A percentile compares a stretch with the other conserved stretches of the same genome.
Conservation (phyloP, 2,113 vertebrate species). For the Uropsilus gracilis region DNA sequence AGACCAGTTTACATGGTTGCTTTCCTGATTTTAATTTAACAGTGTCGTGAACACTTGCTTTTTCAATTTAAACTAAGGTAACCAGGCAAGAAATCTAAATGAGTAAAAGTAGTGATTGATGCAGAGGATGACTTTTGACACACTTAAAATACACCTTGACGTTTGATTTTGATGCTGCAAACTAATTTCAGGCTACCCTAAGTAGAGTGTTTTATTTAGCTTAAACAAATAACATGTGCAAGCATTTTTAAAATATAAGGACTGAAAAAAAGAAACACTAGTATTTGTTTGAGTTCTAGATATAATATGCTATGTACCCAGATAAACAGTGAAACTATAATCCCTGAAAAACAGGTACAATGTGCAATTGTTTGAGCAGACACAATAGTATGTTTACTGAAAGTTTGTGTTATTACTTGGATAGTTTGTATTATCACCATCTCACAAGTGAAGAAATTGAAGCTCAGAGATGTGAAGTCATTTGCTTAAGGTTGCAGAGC, state of each 20-base stretch:
- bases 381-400: neutral
- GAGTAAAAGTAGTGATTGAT: constrained; percentile 28
- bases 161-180: constrained; percentile 21
- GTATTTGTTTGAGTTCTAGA: neutral
- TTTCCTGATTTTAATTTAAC: constrained; percentile 64
- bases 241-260: constrained; percentile 2
- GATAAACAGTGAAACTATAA: too few species aligned
- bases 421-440: neutral
- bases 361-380: neutral
- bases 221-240: constrained; percentile 16
- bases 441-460: neutral
- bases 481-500: neutral
- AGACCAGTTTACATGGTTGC: constrained; percentile 28
- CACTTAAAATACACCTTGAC: constrained; percentile 16
- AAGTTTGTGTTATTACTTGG: neutral
- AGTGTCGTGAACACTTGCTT: constrained; percentile 24
- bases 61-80: constrained; percentile 58
- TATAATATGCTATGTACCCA: neutral
- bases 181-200: constrained; percentile 26
- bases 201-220: neutral
- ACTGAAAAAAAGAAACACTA: neutral
- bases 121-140: neutral
- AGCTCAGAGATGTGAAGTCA: neutral
- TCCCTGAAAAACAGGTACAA: neutral
- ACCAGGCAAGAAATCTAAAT: constrained; percentile 36